Evolutionary conservation across 2,888 invertebrate species (phyloP).

Genomic region (Anthrax anthrax): DNA sequence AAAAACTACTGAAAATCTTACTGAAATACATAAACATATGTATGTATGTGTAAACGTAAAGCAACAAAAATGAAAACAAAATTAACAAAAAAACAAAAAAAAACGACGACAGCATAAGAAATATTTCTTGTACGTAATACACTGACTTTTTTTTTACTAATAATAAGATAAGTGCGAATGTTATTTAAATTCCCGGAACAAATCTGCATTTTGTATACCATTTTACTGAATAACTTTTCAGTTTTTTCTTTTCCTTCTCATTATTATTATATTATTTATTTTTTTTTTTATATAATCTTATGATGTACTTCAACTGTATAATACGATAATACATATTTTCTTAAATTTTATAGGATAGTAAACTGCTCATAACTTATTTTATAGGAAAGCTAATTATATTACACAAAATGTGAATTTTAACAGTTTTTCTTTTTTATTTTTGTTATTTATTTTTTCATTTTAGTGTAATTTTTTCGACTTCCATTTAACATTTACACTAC

Average conservation of each 20-base stretch:
- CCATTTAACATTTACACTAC: background rate
- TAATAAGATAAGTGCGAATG: too few species aligned
- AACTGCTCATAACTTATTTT: constrained; percentile 1
- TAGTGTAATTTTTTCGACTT: background rate
- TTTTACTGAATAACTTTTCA: background rate
- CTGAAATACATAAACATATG: too few species aligned
- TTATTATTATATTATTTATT: background rate
- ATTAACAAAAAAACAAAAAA: background rate
- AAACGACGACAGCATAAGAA: too few species aligned
- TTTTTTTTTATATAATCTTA: background rate
- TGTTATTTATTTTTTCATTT: too few species aligned
- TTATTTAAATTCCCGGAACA: background rate
- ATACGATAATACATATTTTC: too few species aligned
- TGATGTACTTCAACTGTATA: too few species aligned
- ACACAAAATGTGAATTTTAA: constrained; percentile 5
- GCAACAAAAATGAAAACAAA: background rate
- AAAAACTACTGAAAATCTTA: too few species aligned
- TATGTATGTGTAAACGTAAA: background rate
- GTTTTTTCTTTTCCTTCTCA: background rate
- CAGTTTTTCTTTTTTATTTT: constrained; percentile 3
- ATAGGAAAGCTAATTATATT: constrained; percentile 5
- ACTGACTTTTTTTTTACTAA: too few species aligned
- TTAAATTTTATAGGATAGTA: background rate
- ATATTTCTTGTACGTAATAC: too few species aligned
- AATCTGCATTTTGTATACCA: background rate